Evolutionary conservation across 1,140 invertebrate species (phyloP).

Genomic region (Diabrotica virgifera): DNA sequence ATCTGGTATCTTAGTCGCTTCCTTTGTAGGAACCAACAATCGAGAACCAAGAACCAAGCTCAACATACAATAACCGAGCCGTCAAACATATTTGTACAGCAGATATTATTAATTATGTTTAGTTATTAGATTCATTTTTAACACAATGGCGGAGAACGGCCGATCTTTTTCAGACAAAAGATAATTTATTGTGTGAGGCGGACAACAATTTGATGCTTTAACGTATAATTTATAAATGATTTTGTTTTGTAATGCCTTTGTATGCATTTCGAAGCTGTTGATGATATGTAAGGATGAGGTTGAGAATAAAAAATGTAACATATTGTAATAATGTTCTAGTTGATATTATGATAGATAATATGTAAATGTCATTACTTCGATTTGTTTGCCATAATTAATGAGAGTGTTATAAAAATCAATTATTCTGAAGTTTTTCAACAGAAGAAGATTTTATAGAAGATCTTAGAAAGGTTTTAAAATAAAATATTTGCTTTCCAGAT

Average conservation of each 20-base stretch:
- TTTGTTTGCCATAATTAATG: no score
- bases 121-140: constrained; percentile 20
- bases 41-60: constrained; percentile 1
- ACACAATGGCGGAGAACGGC: constrained; percentile 18
- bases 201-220: constrained; percentile 48
- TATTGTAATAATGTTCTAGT: no score
- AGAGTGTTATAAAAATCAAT: no score
- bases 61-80: constrained; percentile 7
- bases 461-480: no score
- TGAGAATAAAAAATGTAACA: no score
- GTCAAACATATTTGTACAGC: constrained; percentile 19
- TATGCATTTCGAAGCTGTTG: constrained; percentile 45
- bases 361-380: no score
- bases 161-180: constrained; percentile 32
- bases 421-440: no score
- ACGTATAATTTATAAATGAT: constrained; percentile 49
- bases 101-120: constrained; percentile 17
- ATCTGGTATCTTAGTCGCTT: not conserved
- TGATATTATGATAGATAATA: no score
- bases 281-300: no score
- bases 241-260: constrained; percentile 45
- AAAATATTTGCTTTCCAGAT: no score
- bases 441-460: no score
- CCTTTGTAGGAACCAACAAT: not conserved
- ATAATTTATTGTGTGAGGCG: constrained; percentile 47